Evolutionary conservation across 2,113 vertebrate genomes (phyloP).

Genomic region (Bungarus multicinctus): DNA sequence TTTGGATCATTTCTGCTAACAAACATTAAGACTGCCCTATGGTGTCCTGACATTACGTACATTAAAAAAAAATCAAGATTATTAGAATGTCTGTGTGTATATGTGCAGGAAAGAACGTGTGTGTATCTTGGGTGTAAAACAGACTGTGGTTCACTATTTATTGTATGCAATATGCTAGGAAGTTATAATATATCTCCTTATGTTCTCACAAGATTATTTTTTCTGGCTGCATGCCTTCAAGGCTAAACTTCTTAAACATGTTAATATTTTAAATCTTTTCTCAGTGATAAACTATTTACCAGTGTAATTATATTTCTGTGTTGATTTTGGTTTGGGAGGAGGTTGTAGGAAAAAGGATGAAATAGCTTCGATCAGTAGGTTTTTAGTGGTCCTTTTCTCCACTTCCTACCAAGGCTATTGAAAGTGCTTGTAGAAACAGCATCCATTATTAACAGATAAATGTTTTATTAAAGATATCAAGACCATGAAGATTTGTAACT

Average conservation of each 20-base stretch:
- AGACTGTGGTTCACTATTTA: conserved; percentile 16
- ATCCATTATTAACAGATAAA: conserved; percentile 72
- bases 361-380: conserved; percentile 52
- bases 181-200: conserved; percentile 41
- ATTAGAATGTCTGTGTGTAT: background rate
- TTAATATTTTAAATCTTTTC: conserved; percentile 67
- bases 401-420: background rate
- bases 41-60: background rate
- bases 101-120: background rate
- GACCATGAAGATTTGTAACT: conserved; percentile 74
- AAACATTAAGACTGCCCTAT: background rate
- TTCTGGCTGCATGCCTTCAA: conserved; percentile 41
- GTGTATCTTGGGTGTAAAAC: background rate
- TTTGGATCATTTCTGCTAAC: conserved; percentile 29
- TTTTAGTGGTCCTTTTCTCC: conserved; percentile 47
- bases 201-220: background rate
- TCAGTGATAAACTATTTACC: conserved; percentile 63
- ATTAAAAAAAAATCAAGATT: conserved; percentile 39
- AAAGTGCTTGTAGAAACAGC: conserved; percentile 50
- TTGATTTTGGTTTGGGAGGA: conserved; percentile 42
- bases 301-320: conserved; percentile 45
- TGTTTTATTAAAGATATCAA: conserved; percentile 72
- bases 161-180: background rate
- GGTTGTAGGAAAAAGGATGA: conserved; percentile 23
- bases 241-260: conserved; percentile 46